These are phyloP conservation scores for Chironomus tentans DNA, from an alignment of 2,888 invertebrate genomes.

Conservation along the genomic window DNA sequence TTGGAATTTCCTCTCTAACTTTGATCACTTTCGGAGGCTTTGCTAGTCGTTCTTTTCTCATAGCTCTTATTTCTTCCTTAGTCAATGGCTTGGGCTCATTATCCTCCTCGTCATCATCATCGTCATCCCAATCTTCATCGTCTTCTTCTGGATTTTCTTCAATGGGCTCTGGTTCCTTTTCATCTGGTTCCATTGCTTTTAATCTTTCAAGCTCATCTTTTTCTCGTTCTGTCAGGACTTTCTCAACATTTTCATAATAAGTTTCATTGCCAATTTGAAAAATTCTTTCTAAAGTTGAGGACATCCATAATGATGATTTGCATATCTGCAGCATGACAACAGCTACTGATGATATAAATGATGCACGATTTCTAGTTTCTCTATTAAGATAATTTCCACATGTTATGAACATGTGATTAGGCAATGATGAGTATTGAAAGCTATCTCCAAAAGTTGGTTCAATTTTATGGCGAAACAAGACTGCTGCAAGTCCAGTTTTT, in stretches of 20 bases:
- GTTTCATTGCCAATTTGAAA: slow-evolving; percentile 1
- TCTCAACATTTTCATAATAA: slow-evolving; percentile 13
- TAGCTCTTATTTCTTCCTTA: not conserved
- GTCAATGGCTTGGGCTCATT: too few species aligned
- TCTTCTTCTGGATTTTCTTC: not conserved
- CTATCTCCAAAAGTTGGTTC: not conserved
- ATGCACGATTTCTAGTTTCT: not conserved
- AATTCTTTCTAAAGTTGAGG: not conserved
- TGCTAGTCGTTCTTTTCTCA: not conserved
- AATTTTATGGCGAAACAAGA: slow-evolving; percentile 10
- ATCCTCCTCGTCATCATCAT: not conserved
- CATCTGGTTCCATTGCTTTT: not conserved
- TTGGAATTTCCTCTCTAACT: slow-evolving; percentile 1
- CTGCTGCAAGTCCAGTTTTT: slow-evolving; percentile 10
- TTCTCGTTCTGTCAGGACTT: not conserved
- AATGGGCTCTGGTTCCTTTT: not conserved
- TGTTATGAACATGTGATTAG: slow-evolving; percentile 20
- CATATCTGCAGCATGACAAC: slow-evolving; percentile 10
- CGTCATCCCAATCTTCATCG: not conserved
- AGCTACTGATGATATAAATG: slow-evolving; percentile 7
- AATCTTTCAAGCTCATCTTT: not conserved
- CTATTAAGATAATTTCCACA: not conserved
- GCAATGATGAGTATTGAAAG: not conserved
- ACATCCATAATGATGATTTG: slow-evolving; percentile 21
- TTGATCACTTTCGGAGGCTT: not conserved